Conservation (phyloP, 1,140 invertebrate species). For the Zaprionus inermis region DNA sequence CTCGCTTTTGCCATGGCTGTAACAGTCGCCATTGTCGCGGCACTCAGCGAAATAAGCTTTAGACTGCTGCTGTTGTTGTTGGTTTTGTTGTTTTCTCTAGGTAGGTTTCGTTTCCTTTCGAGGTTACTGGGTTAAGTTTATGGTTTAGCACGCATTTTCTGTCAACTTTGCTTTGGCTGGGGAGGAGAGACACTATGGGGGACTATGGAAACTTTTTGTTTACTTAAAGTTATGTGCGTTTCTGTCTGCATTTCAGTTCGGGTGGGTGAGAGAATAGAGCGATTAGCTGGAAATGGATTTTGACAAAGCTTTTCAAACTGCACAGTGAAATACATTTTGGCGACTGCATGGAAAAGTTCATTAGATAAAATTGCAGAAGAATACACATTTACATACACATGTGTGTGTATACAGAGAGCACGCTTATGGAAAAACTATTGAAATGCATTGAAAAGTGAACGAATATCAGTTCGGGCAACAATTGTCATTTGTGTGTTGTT, state of each 20-base stretch:
- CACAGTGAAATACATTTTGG: background rate
- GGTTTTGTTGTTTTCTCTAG: conserved; percentile 24
- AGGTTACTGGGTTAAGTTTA: conserved; percentile 79
- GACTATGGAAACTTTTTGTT: background rate
- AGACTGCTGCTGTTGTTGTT: too few relatives aligned
- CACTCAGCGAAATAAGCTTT: conserved; percentile 64
- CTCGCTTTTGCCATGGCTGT: background rate
- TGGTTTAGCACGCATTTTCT: conserved; percentile 66
- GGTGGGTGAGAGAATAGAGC: background rate
- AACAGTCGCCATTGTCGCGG: conserved; percentile 46
- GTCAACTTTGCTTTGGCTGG: conserved; percentile 34
- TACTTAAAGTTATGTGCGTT: background rate
- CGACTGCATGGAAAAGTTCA: background rate
- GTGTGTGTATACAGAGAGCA: background rate
- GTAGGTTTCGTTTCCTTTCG: conserved; percentile 40
- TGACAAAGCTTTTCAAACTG: background rate
- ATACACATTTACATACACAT: background rate
- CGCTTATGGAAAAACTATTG: background rate
- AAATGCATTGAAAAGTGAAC: conserved; percentile 1
- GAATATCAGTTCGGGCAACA: background rate
- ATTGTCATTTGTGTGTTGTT: background rate
- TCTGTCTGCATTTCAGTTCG: background rate
- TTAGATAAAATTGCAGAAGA: background rate
- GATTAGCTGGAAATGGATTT: background rate
- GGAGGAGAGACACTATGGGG: background rate